Base-by-base conservation (phyloP, 1,140 invertebrate genomes). In the Belonocnema kinseyi region DNA sequence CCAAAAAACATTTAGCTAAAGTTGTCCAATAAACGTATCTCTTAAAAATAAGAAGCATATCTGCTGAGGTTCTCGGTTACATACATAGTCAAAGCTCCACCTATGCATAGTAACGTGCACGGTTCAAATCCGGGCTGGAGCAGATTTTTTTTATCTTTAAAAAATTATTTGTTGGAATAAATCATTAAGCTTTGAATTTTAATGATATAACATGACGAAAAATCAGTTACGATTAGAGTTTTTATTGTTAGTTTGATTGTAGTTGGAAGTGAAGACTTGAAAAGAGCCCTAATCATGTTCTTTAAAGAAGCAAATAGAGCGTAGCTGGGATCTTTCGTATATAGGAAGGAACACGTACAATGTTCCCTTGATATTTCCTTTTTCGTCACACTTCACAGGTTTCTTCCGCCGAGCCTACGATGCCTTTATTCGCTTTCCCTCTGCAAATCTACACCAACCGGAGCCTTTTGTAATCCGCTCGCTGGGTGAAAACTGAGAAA, bases 381-480 rank as follows among this genome's bases (percentile, higher is more conserved):
- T 66, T 66, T 66, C 26, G 61, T 66, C 26, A 66, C 61, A 66
- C 61, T 66, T 66, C 61, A 66, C 61, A 66, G 61, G 61, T 46
- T 66, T 66, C 61, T 66, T 66, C 61, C 61, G 61, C 26, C 26
- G 61, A 66, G 61, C 61, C 61, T 66, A 66, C 61, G 61, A 66
- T 66, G 61, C 61, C 61, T 66, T 66, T 66, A 66, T 66, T 66
- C 61, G 46, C 33, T 66, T 66, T 66, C 61, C 61, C 61, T 66
- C 61, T 66, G 61, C 26, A 66, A 46, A 66, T 66, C 61, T 66
- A 66, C 61, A 66, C 26, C 61, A 33, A 4, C 3, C 26, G 26
- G 26, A 66, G 61, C 33, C 61, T 66, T 66, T 66, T 66, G 61
- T 66, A 66, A 66, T 66, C 61, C 61, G 61, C 61, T 66, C 61